Percentiles rank a stretch among this genome's conserved stretches.
Evolutionary conservation across 2,113 vertebrate genomes (phyloP).

Genomic region (Notarius lentiginosus): DNA sequence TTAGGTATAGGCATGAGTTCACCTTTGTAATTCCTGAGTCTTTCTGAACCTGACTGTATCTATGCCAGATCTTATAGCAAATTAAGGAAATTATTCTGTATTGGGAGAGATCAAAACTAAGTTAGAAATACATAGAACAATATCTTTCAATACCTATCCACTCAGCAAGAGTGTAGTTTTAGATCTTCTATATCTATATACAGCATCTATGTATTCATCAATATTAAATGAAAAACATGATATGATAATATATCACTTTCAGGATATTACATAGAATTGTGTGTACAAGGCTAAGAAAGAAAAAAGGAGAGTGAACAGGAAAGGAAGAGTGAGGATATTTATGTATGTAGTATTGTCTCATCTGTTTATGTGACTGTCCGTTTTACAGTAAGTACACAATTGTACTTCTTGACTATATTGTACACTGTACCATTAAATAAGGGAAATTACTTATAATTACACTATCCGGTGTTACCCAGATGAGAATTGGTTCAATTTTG

Average conservation of each 20-base stretch:
- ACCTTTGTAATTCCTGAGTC: slow-evolving; percentile 23
- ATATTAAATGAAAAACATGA: background rate
- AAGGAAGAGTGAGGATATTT: background rate
- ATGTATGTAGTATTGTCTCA: slow-evolving; percentile 21
- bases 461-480: no score
- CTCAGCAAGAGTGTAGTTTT: background rate
- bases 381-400: background rate
- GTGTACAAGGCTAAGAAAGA: background rate
- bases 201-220: background rate
- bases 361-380: background rate
- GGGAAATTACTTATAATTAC: no score
- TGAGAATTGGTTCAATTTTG: no score
- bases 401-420: no score
- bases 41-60: slow-evolving; percentile 24
- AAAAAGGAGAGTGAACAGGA: background rate
- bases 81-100: slow-evolving; percentile 2
- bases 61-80: slow-evolving; percentile 17
- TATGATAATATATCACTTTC: background rate
- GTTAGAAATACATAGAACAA: slow-evolving; percentile 33
- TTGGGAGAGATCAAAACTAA: slow-evolving; percentile 56
- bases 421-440: no score
- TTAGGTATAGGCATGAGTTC: background rate
- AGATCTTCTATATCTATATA: background rate
- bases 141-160: background rate
- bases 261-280: background rate